Evolutionary conservation across 2,888 invertebrate species (phyloP).

Genomic region (Nomada ferruginata): DNA sequence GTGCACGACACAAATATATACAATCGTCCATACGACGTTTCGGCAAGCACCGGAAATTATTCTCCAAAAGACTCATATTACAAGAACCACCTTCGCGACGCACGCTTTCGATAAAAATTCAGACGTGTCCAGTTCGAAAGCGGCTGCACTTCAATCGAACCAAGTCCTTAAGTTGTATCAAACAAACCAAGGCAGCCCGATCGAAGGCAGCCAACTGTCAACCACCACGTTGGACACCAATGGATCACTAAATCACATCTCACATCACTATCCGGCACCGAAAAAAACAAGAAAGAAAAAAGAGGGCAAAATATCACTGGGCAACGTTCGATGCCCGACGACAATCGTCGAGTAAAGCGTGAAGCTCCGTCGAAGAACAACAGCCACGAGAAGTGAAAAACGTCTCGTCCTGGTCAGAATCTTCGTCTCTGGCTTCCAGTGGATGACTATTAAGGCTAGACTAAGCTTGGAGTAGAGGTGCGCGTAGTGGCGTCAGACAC

Average conservation of each 20-base stretch:
- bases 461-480: slow-evolving; percentile 70
- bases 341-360: background rate
- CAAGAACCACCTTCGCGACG: slow-evolving; percentile 75
- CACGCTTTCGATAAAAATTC: slow-evolving; percentile 39
- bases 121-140: slow-evolving; percentile 76
- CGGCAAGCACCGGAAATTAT: background rate
- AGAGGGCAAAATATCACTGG: background rate
- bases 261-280: background rate
- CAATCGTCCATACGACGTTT: background rate
- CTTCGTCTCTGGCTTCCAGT: slow-evolving; percentile 72
- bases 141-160: slow-evolving; percentile 77
- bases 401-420: slow-evolving; percentile 22
- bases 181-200: slow-evolving; percentile 43
- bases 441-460: slow-evolving; percentile 76
- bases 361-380: background rate
- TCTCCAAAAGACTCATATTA: background rate
- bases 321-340: background rate
- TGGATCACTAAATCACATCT: background rate
- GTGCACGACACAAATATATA: background rate
- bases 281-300: background rate
- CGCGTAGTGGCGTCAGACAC: slow-evolving; percentile 59
- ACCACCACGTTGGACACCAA: slow-evolving; percentile 8
- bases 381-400: background rate
- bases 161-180: background rate
- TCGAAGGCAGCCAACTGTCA: slow-evolving; percentile 77